These are phyloP conservation scores for Umimayanthus kanabou DNA, from an alignment of 92 coral and sea anemone genomes.

Conservation along the genomic window DNA sequence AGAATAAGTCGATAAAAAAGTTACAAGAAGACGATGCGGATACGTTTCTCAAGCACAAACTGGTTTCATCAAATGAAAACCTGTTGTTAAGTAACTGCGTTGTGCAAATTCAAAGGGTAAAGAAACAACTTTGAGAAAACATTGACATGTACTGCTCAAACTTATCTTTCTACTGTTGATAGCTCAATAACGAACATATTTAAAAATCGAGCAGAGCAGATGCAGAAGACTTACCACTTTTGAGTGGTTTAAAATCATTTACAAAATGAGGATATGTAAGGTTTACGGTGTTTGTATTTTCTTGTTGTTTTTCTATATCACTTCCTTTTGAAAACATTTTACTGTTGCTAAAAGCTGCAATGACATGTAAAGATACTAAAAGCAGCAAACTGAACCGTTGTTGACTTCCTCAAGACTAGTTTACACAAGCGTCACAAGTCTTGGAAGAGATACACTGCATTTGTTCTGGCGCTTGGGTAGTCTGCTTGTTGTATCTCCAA, in stretches of 20 bases:
- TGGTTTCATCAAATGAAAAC: background rate
- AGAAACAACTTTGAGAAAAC: background rate
- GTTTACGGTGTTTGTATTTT: background rate
- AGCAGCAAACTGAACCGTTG: too few species aligned
- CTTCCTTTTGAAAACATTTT: background rate
- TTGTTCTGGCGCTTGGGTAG: too few species aligned
- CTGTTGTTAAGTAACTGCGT: background rate
- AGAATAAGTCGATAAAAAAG: background rate
- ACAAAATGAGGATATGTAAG: background rate
- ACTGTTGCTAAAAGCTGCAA: too few species aligned
- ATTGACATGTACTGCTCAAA: background rate
- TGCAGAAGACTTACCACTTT: background rate
- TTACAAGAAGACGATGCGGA: background rate
- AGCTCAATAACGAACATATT: background rate
- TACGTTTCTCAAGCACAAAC: background rate
- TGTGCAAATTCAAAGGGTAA: too few species aligned
- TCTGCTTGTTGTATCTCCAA: too few species aligned
- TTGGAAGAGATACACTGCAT: too few species aligned
- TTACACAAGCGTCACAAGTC: background rate
- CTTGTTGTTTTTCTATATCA: background rate
- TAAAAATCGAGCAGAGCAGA: background rate
- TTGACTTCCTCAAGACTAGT: too few species aligned
- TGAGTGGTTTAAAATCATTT: too few species aligned
- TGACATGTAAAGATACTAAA: too few species aligned
- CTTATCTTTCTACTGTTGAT: background rate